These are phyloP conservation scores for Automeris io DNA, from an alignment of 2,888 invertebrate genomes.

Conservation along the genomic window DNA sequence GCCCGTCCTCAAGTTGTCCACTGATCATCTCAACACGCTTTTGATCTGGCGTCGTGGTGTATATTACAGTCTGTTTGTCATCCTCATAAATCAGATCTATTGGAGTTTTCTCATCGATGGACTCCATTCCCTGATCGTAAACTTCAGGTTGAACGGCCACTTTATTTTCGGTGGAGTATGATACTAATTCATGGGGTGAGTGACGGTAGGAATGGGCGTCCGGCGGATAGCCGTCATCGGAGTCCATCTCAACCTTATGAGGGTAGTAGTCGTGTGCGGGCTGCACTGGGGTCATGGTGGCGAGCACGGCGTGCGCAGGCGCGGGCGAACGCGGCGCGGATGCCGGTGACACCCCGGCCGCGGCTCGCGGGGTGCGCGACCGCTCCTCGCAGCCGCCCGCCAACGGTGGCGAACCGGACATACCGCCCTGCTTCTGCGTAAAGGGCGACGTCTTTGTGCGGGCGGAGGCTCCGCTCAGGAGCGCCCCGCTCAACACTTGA, in stretches of 20 bases:
- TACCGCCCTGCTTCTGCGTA: slow-evolving; percentile 49
- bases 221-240: slow-evolving; percentile 78
- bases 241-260: slow-evolving; percentile 80
- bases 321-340: slow-evolving; percentile 79
- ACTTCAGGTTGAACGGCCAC: slow-evolving; percentile 75
- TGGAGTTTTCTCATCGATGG: slow-evolving; percentile 81
- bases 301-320: slow-evolving; percentile 84
- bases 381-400: slow-evolving; percentile 49
- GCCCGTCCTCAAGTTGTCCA: slow-evolving; percentile 79
- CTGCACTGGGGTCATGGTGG: slow-evolving; percentile 90
- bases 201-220: slow-evolving; percentile 78
- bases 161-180: slow-evolving; percentile 75
- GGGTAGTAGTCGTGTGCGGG: slow-evolving; percentile 85
- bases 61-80: slow-evolving; percentile 90
- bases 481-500: slow-evolving; percentile 62
- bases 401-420: slow-evolving; percentile 68
- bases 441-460: slow-evolving; percentile 49
- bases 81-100: slow-evolving; percentile 91
- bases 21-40: slow-evolving; percentile 88
- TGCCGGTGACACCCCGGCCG: slow-evolving; percentile 68
- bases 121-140: slow-evolving; percentile 68
- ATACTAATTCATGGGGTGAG: slow-evolving; percentile 71
- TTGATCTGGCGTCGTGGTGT: slow-evolving; percentile 86
- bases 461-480: slow-evolving; percentile 58
- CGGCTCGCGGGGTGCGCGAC: slow-evolving; percentile 60